Base-by-base conservation (phyloP, 1,140 invertebrate genomes). In the Eubasilissa regina region DNA sequence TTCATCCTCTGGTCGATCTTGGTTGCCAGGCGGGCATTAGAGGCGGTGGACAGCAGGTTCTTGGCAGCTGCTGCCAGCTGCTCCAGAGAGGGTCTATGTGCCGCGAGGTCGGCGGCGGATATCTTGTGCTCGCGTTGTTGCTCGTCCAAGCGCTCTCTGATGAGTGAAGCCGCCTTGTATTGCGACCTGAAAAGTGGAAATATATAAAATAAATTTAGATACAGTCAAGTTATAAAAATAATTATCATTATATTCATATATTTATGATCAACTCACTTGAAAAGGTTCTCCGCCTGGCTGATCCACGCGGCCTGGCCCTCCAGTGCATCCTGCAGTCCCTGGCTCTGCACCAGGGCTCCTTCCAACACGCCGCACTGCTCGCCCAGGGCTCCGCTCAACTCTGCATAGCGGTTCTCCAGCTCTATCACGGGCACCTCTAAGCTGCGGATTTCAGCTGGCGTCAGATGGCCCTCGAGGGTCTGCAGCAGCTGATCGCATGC, bases 241-340 rank as follows among this genome's bases (percentile, higher is more conserved):
- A n/a, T n/a, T n/a, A n/a, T n/a, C n/a, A n/a, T n/a, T n/a, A n/a
- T n/a, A n/a, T n/a, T n/a, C n/a, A n/a, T n/a, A n/a, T n/a, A n/a
- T n/a, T n/a, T n/a, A n/a, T n/a, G n/a, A n/a, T 35, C 25, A 74
- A 88, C 90, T 90, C 80, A 93, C 92, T 96, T 97, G 85, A 95
- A 93, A 84, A 94, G 93, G 81, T 91, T 93, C 85, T 98, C 97
- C 9, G 94, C 94, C 81, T 94, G 93, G 78, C 94, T 94, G 45
- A 98, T 88, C 97, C 97, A 98, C 60, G 90, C 87, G 6, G 95
- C 92, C 9, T 98, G 91, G 70, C 94, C 92, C 84, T 98, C 96
- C 0, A 98, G 89, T 9, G 96, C 96, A 86, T 98, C 96, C 86
- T 98, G 95, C 11, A 98, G 94, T n/a, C 96, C 97, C 88, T 98